phyloP scores from a whole-genome alignment of 2,797 vertebrate species.

The Hydrolagus colliei region DNA sequence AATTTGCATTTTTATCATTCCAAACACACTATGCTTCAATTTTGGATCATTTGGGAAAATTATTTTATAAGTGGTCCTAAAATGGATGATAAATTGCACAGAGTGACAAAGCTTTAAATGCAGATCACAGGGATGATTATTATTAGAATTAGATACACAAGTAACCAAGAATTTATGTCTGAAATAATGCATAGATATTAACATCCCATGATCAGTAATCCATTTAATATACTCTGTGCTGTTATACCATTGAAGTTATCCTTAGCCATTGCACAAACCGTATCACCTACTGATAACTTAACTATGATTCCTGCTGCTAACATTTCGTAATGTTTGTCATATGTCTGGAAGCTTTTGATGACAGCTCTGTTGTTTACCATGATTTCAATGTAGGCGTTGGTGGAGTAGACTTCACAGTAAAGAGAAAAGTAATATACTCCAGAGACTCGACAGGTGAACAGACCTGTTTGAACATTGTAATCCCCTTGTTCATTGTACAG shows the following conservation, averaged over 20 bases:
- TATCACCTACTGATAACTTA: background rate
- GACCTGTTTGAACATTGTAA: background rate
- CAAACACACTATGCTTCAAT: slow-evolving; percentile 5
- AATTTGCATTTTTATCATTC: background rate
- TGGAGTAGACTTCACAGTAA: background rate
- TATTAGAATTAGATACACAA: slow-evolving; percentile 15
- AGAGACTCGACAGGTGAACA: background rate
- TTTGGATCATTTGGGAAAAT: background rate
- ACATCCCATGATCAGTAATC: background rate
- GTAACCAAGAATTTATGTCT: background rate
- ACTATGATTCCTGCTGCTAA: background rate
- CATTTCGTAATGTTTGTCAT: background rate
- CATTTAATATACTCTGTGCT: background rate
- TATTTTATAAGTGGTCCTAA: slow-evolving; percentile 14
- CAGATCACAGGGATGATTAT: background rate
- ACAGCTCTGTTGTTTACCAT: background rate
- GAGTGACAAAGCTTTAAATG: background rate
- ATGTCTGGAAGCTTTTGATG: background rate
- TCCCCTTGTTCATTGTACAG: slow-evolving; percentile 4
- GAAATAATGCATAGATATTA: background rate
- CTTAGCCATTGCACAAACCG: background rate
- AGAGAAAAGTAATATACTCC: slow-evolving; percentile 18
- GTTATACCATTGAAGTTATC: background rate
- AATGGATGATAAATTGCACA: background rate
- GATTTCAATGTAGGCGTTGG: background rate